Base-by-base conservation (phyloP, 2,113 vertebrate species). In the Cryptoleucopteryx plumbea region DNA sequence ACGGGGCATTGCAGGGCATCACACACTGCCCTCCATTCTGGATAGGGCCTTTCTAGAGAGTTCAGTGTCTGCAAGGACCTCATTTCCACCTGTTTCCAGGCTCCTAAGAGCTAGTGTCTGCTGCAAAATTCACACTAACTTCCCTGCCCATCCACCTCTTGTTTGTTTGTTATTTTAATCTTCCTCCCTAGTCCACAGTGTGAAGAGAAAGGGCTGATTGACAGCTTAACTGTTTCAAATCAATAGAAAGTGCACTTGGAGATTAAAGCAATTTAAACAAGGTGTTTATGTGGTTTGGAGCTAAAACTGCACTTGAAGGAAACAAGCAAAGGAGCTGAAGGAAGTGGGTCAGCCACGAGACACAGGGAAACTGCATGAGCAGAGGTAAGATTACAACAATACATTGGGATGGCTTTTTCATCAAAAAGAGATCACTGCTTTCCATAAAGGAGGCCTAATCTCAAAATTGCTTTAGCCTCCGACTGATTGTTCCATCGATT, bases 161-260 rank as follows among this genome's bases (percentile, higher is more conserved):
- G 91, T 98, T 98, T 97, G 94, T 98, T 98, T 98, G 97, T 98
- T 98, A 98, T 98, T 98, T 98, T 98, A 98, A 97, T 98, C 98
- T 98, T 94, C 86, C 95, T 90, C 88, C 88, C 84, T 89, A 2
- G 1, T 79, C 94, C 62, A n/a, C 86, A 62, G 84, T 82, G 82
- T 17, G 92, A 97, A 90, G 88, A 94, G 94, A 97, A 94, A 94
- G 74, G 93, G 72, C 96, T 98, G 98, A 98, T 88, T 98, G 98
- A 95, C 98, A 98, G 95, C 96, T 95, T 97, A 97, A 97, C 97
- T 97, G 96, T 97, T 95, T 96, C 96, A 88, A 97, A 98, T 97
- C 97, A 97, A 98, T 98, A 97, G 89, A 96, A 93, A 88, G 94
- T 94, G 88, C 96, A 93, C 97, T 98, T 56, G 94, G 95, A 98